Evolutionary conservation across 2,797 vertebrate species (phyloP).

Genomic region (Taeniopygia guttata): DNA sequence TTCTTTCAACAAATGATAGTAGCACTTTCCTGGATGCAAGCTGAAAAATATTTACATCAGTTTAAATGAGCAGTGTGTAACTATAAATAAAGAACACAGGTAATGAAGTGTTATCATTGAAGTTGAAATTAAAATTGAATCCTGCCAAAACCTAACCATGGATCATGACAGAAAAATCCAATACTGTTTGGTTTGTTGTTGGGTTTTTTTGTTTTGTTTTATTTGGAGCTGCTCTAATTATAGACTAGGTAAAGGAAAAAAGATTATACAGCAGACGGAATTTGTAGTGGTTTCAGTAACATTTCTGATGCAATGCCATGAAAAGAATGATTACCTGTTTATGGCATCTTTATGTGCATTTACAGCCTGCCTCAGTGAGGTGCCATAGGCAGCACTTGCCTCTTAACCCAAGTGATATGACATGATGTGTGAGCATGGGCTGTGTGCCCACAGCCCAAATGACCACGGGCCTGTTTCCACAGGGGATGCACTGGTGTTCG

Average conservation of each 20-base stretch:
- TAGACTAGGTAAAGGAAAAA: background rate
- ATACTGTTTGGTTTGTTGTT: background rate
- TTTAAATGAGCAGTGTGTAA: constrained; percentile 20
- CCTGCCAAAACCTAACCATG: constrained; percentile 31
- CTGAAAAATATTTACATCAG: constrained; percentile 13
- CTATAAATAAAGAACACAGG: constrained; percentile 47
- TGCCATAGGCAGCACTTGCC: accelerated
- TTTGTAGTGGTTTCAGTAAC: background rate
- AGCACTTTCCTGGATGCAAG: background rate
- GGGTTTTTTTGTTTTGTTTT: background rate
- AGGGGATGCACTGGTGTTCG: accelerated
- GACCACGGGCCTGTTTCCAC: background rate
- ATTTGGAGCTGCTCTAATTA: constrained; percentile 32
- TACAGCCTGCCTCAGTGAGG: accelerated
- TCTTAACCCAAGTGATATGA: accelerated
- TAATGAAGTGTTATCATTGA: constrained; percentile 53
- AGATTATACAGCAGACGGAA: background rate
- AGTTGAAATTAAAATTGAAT: constrained; percentile 64
- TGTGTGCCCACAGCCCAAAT: background rate
- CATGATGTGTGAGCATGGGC: accelerated
- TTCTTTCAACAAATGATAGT: background rate
- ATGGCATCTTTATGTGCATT: accelerated
- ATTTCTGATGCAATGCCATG: background rate
- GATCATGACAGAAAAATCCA: constrained; percentile 41
- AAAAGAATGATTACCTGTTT: background rate